These are phyloP conservation scores for Trichoplusia ni DNA, from an alignment of 1,140 invertebrate genomes.

Conservation along the genomic window DNA sequence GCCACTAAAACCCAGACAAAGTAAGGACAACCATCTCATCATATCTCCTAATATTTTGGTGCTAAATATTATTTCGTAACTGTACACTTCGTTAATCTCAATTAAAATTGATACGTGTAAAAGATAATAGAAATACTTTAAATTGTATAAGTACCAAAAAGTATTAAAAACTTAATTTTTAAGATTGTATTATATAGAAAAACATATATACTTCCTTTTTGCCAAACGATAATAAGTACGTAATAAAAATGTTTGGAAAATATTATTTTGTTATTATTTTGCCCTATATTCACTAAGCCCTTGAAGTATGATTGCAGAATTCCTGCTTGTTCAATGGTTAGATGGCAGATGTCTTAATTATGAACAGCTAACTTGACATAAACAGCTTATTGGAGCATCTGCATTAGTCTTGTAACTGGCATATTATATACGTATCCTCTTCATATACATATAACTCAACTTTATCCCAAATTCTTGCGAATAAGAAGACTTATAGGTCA, in stretches of 20 bases:
- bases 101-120: constrained; percentile 44
- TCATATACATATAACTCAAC: no score
- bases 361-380: no score
- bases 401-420: no score
- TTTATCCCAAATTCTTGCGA: no score
- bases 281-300: neutral
- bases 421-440: no score
- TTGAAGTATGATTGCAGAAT: neutral
- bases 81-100: constrained; percentile 32
- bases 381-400: no score
- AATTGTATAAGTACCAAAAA: constrained; percentile 72
- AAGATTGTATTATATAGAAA: constrained; percentile 42
- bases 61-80: constrained; percentile 38
- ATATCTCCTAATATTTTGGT: constrained; percentile 49
- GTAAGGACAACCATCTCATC: constrained; percentile 15
- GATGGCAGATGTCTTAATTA: no score
- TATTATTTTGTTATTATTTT: constrained; percentile 32
- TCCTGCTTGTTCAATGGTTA: neutral
- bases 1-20: neutral
- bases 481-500: no score
- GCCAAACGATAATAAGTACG: constrained; percentile 59
- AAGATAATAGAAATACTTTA: constrained; percentile 45
- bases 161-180: constrained; percentile 63
- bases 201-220: constrained; percentile 57
- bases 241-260: constrained; percentile 63